A percentile compares a stretch with the other conserved stretches of the same genome.
phyloP scores from a whole-genome alignment of 1,140 invertebrate genomes.

The Cryptotermes secundus region DNA sequence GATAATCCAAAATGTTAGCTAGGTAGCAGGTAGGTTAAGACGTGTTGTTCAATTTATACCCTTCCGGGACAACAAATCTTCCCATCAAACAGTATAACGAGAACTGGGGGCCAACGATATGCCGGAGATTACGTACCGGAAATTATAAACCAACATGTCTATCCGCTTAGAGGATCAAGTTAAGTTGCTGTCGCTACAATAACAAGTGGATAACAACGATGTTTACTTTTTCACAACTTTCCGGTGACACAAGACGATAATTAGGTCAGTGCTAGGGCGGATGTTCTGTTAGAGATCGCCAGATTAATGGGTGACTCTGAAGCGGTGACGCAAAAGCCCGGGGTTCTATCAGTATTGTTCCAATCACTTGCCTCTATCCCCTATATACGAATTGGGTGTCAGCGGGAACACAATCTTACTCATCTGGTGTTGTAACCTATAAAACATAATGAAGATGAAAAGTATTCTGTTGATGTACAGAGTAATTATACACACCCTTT shows the following conservation, averaged over 20 bases:
- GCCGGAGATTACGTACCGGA: neutral
- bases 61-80: neutral
- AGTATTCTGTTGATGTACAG: too few species aligned
- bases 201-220: neutral
- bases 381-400: too few species aligned
- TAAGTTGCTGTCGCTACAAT: neutral
- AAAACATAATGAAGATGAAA: too few species aligned
- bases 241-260: neutral
- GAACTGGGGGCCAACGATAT: neutral
- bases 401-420: too few species aligned
- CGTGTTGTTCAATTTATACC: neutral
- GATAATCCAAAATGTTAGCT: too few species aligned
- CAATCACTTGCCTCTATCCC: neutral
- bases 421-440: too few species aligned
- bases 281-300: neutral
- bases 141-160: slow-evolving; percentile 6
- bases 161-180: neutral
- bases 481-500: too few species aligned
- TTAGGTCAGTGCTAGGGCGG: neutral
- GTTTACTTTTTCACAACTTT: neutral
- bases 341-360: neutral
- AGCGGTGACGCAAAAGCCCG: neutral
- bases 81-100: neutral
- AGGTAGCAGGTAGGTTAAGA: neutral
- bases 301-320: neutral